A percentile compares a stretch with the other conserved stretches of the same genome.
Conservation (phyloP, 1,140 invertebrate genomes). For the Propsilocerus akamusi region DNA sequence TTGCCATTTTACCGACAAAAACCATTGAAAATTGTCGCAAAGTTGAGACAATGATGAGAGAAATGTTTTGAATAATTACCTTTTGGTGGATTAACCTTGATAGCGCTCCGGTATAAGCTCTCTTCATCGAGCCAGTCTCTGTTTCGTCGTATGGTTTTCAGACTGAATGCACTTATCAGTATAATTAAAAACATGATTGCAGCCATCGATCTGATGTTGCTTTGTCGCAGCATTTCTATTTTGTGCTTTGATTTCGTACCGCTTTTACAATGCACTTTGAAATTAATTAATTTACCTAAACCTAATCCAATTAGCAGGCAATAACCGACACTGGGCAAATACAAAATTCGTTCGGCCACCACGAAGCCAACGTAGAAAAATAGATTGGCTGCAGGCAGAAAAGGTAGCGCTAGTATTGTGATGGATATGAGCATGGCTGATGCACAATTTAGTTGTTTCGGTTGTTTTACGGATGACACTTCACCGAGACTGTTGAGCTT, state of each 20-base stretch:
- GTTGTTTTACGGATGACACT: constrained; percentile 15
- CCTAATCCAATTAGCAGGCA: constrained; percentile 73
- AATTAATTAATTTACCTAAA: constrained; percentile 28
- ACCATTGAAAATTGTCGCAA: too few relatives aligned
- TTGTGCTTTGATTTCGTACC: constrained; percentile 15
- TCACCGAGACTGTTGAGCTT: constrained; percentile 15
- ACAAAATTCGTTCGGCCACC: constrained; percentile 86
- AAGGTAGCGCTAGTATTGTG: constrained; percentile 69
- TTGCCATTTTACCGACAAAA: too few relatives aligned
- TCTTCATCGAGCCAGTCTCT: constrained; percentile 86
- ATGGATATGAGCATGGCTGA: constrained; percentile 39
- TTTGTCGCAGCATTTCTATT: constrained; percentile 15
- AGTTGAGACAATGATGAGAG: too few relatives aligned
- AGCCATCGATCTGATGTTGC: constrained; percentile 26
- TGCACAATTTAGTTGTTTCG: constrained; percentile 19
- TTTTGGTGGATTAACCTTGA: constrained; percentile 92
- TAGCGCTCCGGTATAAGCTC: constrained; percentile 75
- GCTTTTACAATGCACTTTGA: constrained; percentile 15
- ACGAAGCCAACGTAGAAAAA: constrained; percentile 96
- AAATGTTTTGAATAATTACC: constrained; percentile 55
- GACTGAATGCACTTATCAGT: constrained; percentile 48
- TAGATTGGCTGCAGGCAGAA: constrained; percentile 82
- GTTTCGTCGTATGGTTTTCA: constrained; percentile 65
- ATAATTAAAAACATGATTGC: constrained; percentile 31
- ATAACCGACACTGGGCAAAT: constrained; percentile 89